These are phyloP conservation scores for Hydroisotoma schaefferi DNA, from an alignment of 2,888 invertebrate genomes.

Conservation along the genomic window DNA sequence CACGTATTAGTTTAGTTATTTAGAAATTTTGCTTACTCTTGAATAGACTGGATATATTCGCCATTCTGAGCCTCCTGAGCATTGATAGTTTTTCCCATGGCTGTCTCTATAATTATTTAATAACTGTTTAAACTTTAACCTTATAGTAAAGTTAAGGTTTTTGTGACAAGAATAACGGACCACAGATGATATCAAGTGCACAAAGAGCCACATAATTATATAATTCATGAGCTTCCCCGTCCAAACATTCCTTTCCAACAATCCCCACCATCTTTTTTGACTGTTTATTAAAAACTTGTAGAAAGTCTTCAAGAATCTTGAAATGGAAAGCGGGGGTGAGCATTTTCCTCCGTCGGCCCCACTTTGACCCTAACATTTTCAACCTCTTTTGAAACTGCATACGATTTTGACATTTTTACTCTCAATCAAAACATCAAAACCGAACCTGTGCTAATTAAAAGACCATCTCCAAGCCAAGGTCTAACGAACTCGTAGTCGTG, in stretches of 20 bases:
- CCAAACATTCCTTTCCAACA: slow-evolving; percentile 1
- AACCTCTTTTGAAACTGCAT: slow-evolving; percentile 30
- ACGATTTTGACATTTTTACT: too few relatives aligned
- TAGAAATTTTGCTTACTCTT: slow-evolving; percentile 5
- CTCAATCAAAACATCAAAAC: slow-evolving; percentile 15
- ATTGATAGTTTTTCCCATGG: slow-evolving; percentile 21
- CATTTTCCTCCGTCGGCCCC: slow-evolving; percentile 60
- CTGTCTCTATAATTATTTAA: slow-evolving; percentile 6
- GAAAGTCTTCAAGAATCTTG: slow-evolving; percentile 56
- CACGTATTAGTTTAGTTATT: too few relatives aligned
- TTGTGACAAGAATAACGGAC: slow-evolving; percentile 36
- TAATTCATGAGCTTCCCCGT: slow-evolving; percentile 49
- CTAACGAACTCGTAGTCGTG: slow-evolving; percentile 37
- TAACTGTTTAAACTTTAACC: slow-evolving; percentile 12
- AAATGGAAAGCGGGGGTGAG: slow-evolving; percentile 59
- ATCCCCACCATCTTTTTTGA: slow-evolving; percentile 49
- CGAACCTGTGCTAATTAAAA: slow-evolving; percentile 38
- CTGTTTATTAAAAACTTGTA: slow-evolving; percentile 56
- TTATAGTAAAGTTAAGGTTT: neutral
- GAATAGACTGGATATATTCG: slow-evolving; percentile 20
- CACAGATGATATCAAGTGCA: slow-evolving; percentile 55
- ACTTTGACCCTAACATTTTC: slow-evolving; percentile 52
- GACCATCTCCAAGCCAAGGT: slow-evolving; percentile 42
- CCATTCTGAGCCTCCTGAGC: slow-evolving; percentile 16
- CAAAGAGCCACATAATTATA: slow-evolving; percentile 54